phyloP scores from a whole-genome alignment of 2,888 invertebrate genomes.

The Euphydryas editha region DNA sequence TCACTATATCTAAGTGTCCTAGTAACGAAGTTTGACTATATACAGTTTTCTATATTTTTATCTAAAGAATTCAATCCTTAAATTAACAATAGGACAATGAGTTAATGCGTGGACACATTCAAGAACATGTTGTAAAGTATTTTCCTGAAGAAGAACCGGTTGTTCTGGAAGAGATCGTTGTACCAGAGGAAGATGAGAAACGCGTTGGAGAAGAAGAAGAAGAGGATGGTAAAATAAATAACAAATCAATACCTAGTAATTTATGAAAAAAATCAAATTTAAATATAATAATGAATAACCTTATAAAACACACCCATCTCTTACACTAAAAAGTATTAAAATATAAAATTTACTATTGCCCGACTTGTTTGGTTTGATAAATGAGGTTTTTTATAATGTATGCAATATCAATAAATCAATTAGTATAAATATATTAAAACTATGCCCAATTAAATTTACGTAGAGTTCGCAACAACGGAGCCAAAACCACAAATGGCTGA shows the following conservation, averaged over 20 bases:
- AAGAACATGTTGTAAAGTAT: constrained; percentile 82
- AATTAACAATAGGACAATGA: constrained; percentile 83
- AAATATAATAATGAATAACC: neutral
- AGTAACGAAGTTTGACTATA: too few relatives aligned
- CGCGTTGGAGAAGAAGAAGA: constrained; percentile 57
- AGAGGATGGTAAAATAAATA: constrained; percentile 54
- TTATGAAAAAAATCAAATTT: neutral
- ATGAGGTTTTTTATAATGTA: too few relatives aligned
- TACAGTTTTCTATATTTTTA: too few relatives aligned
- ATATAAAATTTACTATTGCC: too few relatives aligned
- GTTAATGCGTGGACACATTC: constrained; percentile 84
- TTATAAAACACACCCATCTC: too few relatives aligned
- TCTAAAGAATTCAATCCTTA: neutral
- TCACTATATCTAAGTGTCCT: too few relatives aligned
- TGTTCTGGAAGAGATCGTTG: constrained; percentile 71
- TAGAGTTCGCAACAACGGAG: constrained; percentile 56
- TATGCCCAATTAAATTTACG: neutral
- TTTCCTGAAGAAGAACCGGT: constrained; percentile 83
- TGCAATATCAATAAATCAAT: too few relatives aligned
- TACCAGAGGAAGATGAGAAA: constrained; percentile 65
- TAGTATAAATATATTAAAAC: neutral
- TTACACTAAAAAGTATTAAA: too few relatives aligned
- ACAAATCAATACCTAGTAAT: neutral
- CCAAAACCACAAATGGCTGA: constrained; percentile 42
- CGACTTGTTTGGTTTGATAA: too few relatives aligned